These are phyloP conservation scores for Zosterops borbonicus DNA, from an alignment of 2,113 vertebrate genomes.

Conservation along the genomic window DNA sequence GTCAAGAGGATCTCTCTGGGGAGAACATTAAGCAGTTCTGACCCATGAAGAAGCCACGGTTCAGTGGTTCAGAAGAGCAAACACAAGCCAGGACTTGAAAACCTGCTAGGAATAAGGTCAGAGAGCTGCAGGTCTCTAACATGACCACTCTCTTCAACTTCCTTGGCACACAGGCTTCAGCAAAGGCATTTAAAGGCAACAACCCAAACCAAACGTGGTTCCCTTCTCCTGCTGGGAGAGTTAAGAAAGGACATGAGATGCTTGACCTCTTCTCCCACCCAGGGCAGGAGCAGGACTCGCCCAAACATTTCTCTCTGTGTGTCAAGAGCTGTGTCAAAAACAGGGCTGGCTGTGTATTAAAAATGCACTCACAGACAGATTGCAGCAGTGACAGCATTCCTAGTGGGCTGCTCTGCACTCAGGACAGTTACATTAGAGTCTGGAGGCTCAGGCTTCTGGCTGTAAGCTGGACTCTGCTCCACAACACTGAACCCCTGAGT, in stretches of 20 bases:
- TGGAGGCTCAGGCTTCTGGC: background rate
- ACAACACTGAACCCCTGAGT: conserved; percentile 44
- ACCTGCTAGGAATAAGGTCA: background rate
- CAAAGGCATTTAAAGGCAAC: background rate
- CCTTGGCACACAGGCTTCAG: background rate
- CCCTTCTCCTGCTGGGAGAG: background rate
- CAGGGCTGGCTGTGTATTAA: background rate
- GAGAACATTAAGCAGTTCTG: background rate
- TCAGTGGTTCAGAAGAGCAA: background rate
- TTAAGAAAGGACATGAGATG: background rate
- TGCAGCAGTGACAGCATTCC: background rate
- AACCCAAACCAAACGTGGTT: background rate
- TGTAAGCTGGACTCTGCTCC: background rate
- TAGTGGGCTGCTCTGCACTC: background rate
- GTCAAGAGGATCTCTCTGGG: background rate
- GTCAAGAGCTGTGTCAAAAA: background rate
- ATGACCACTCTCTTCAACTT: background rate
- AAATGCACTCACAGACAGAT: background rate
- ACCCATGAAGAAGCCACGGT: background rate
- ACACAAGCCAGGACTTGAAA: background rate
- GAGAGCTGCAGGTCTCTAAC: background rate
- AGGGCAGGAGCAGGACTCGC: background rate
- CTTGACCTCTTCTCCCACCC: background rate
- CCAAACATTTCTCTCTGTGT: background rate
- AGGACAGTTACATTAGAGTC: background rate